Conservation (phyloP, 2,113 vertebrate species). For the Recurvirostra avosetta region DNA sequence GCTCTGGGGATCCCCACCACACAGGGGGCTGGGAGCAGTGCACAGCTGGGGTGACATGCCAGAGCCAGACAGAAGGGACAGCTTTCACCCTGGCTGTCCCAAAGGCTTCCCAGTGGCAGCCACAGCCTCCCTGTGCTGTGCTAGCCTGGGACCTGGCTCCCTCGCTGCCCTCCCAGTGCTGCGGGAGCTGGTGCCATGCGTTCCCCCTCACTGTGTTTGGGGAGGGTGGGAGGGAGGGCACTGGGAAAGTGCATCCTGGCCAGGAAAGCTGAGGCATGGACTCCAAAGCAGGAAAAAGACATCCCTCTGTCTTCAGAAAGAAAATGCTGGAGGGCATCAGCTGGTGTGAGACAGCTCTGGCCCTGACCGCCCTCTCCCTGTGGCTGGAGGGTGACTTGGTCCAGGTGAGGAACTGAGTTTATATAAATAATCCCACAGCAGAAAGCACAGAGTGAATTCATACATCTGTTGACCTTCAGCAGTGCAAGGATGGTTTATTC, state of each 20-base stretch:
- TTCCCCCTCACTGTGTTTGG: rapidly evolving
- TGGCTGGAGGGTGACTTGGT: not conserved
- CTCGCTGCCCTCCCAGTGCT: not conserved
- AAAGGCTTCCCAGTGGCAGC: not conserved
- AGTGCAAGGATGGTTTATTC: not conserved
- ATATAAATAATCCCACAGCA: not conserved
- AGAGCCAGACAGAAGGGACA: not conserved
- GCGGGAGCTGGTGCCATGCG: rapidly evolving
- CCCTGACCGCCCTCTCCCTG: not conserved
- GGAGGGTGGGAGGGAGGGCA: not conserved
- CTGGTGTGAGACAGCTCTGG: not conserved
- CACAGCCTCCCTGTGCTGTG: rapidly evolving
- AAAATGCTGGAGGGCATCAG: not conserved
- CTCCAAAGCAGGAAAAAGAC: not conserved
- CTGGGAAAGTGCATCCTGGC: not conserved
- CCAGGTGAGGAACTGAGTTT: not conserved
- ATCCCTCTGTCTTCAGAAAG: not conserved
- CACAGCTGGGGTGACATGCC: not conserved
- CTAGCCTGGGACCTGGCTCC: not conserved
- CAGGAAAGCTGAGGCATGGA: not conserved
- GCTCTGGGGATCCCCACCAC: not conserved
- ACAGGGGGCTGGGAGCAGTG: not conserved
- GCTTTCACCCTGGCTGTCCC: not conserved
- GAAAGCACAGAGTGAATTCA: not conserved
- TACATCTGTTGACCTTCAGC: not conserved